Base-by-base conservation (phyloP, 2,888 invertebrate species). In the Tillus elongatus region DNA sequence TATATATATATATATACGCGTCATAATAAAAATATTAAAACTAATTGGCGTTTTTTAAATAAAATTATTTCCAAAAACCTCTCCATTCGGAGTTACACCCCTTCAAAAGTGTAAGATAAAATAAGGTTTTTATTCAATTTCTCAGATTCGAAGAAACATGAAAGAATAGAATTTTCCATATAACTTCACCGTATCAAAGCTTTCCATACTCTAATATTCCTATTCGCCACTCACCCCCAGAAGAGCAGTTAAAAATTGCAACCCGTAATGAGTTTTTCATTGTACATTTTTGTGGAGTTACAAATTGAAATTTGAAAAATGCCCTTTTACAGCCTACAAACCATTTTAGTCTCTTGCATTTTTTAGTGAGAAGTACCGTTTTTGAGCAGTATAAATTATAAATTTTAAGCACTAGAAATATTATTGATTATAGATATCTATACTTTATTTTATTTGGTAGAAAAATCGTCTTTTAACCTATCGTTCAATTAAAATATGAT, bases 231-330 rank as follows among this genome's bases (percentile, higher is more conserved):
- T 19, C 24, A 19, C 24, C 24, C 24, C n/a, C 24, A n/a, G 24
- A 19, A 19, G 24, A 19, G 24, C n/a, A n/a, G 24, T 19, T 19
- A n/a, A 19, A 19, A n/a, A 8, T 19, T 19, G 24, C 6, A 19
- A 19, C 24, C 24, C 24, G 6, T 19, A 19, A 19, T 19, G 24
- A 19, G 24, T 19, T 19, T 19, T 19, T n/a, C 24, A 19, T 19
- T 19, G 24, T 19, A 19, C 24, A 19, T 19, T 19, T 19, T 19
- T 19, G 24, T 19, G n/a, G 24, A 19, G 24, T 19, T 19, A 19
- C 24, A 19, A 19, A 6, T 19, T 19, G 24, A n/a, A 19, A n/a
- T 19, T 19, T 19, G 24, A 19, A 19, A 19, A 19, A 19, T 19
- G 6, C 24, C n/a, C n/a, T n/a, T 19, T 19, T 19, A 19, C 24